Percentiles rank a stretch among this genome's conserved stretches.
Conservation (phyloP, 2,113 vertebrate species). For the Camelus bactrianus region DNA sequence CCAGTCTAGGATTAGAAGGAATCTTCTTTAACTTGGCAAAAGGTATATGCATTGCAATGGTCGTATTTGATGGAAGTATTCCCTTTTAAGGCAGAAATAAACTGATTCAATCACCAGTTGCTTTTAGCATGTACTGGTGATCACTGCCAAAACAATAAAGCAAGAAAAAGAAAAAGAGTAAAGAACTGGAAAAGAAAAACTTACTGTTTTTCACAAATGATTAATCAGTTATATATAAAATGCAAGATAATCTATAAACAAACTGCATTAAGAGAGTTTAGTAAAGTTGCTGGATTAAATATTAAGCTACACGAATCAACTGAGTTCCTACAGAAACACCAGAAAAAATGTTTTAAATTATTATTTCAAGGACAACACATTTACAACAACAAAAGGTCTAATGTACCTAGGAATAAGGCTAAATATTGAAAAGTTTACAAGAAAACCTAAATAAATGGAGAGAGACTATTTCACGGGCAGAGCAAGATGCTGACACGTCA, state of each 20-base stretch:
- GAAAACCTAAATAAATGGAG: neutral
- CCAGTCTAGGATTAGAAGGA: neutral
- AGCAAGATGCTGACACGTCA: neutral
- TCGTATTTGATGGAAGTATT: neutral
- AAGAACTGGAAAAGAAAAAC: neutral
- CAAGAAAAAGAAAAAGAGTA: neutral
- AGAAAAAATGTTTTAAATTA: neutral
- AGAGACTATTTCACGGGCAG: neutral
- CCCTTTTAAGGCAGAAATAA: neutral
- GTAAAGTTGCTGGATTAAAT: neutral
- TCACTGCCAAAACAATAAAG: neutral
- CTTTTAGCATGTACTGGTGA: neutral
- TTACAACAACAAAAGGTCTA: neutral
- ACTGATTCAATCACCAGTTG: neutral
- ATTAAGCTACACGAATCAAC: neutral
- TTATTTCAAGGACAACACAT: constrained; percentile 18
- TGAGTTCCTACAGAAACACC: neutral
- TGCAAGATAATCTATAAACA: neutral
- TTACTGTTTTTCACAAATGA: neutral
- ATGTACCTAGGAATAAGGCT: neutral
- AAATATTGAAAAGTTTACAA: constrained; percentile 2
- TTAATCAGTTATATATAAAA: neutral
- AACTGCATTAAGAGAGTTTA: neutral
- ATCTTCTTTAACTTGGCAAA: neutral
- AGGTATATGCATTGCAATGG: neutral